phyloP scores from a whole-genome alignment of 2,797 vertebrate genomes.

The Tachyglossus aculeatus region DNA sequence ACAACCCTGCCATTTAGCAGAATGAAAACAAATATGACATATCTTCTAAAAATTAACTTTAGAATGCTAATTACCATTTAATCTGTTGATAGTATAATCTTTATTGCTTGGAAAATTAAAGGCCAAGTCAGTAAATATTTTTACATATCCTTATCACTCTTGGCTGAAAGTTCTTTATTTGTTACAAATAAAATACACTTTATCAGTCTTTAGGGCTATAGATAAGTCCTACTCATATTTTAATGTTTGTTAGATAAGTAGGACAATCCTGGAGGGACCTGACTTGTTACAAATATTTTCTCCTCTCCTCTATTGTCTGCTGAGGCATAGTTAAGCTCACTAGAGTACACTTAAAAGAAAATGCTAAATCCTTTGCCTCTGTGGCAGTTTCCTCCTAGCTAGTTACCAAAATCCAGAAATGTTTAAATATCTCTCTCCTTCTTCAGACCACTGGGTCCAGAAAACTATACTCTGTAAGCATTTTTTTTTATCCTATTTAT shows the following conservation, averaged over 20 bases:
- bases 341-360: too few species aligned
- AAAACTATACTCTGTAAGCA: too few species aligned
- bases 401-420: too few species aligned
- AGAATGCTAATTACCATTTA: slow-evolving; percentile 27
- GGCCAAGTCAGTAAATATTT: slow-evolving; percentile 42
- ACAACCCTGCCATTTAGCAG: too few species aligned
- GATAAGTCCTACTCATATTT: background rate
- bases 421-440: too few species aligned
- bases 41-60: slow-evolving; percentile 38
- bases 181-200: slow-evolving; percentile 29
- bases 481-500: too few species aligned
- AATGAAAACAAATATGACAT: slow-evolving; percentile 41
- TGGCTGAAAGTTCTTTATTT: slow-evolving; percentile 43
- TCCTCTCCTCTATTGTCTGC: slow-evolving; percentile 4
- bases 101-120: slow-evolving; percentile 60
- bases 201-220: slow-evolving; percentile 34
- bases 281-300: background rate
- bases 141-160: slow-evolving; percentile 40
- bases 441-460: too few species aligned
- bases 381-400: too few species aligned
- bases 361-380: too few species aligned
- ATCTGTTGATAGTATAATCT: slow-evolving; percentile 49
- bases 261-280: slow-evolving; percentile 35
- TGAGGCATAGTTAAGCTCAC: too few species aligned
- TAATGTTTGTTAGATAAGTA: slow-evolving; percentile 11